Base-by-base conservation (phyloP, 2,113 vertebrate genomes). In the Tichodroma muraria region DNA sequence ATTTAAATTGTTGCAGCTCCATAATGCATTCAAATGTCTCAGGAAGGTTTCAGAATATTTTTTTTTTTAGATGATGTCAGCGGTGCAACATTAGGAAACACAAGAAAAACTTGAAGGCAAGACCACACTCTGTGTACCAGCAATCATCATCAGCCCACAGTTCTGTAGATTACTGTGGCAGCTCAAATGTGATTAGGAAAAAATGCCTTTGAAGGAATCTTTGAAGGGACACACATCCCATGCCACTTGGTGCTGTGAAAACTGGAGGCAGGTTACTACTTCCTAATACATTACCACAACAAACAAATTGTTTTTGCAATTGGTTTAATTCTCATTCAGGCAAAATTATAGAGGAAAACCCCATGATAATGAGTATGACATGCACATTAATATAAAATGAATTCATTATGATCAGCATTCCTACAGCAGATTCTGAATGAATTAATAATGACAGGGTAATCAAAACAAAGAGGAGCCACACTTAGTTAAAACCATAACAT, bases 371-470 rank as follows among this genome's bases (percentile, higher is more conserved):
- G 76, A 77, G 19, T 37, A 56, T 95, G 87, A 85, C 89, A 93
- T 80, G 85, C 52, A 88, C 71, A 93, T 94, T 96, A 95, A 91
- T 90, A 91, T 71, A 49, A 94, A 91, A 91, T 88, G 54, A 90
- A 83, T 93, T 93, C 30, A 85, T 95, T 95, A 90, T 33, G 54
- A 83, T 91, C 64, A 30, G 37, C 76, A 49, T 85, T 91, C 56
- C 60, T 78, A 27, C 56, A 83, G 64, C 71, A 93, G 64, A 80
- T 93, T 95, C 68, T 33, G 80, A 90, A 95, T 96, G 80, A 96
- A 96, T 97, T 95, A 95, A 83, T 94, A 80, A 94, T 94, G 96
- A 95, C 89, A 97, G 52, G 35, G 52, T 23, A 91, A 84, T 90
- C 85, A 93, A 85, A 97, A 85, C 64, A 88, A 91, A 96, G 82